Evolutionary conservation across 2,888 invertebrate genomes (phyloP).

Genomic region (Archips crataeganus): DNA sequence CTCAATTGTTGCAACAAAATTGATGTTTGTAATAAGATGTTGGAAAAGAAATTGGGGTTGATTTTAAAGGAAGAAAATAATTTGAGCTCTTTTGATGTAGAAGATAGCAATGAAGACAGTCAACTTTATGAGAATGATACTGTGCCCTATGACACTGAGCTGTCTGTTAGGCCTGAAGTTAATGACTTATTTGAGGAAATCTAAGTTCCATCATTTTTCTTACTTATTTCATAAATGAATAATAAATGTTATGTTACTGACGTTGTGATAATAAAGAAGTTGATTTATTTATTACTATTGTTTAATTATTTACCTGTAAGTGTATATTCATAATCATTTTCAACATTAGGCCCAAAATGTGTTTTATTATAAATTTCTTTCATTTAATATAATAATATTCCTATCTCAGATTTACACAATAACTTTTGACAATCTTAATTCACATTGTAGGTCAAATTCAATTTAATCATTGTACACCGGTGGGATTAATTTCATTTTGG

Average conservation of each 20-base stretch:
- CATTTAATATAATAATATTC: slow-evolving; percentile 46
- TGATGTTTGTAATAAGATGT: slow-evolving; percentile 61
- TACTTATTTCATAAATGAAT: slow-evolving; percentile 8
- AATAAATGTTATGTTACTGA: neutral
- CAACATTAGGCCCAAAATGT: slow-evolving; percentile 35
- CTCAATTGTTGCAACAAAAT: slow-evolving; percentile 62
- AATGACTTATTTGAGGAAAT: slow-evolving; percentile 80
- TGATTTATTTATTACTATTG: slow-evolving; percentile 16
- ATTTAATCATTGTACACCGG: slow-evolving; percentile 70
- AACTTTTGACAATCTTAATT: slow-evolving; percentile 72
- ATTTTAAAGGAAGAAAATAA: slow-evolving; percentile 73
- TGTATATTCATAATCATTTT: slow-evolving; percentile 36
- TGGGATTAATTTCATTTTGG: slow-evolving; percentile 74
- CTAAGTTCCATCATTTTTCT: slow-evolving; percentile 49
- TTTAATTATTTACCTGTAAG: slow-evolving; percentile 30
- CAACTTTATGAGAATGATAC: slow-evolving; percentile 79
- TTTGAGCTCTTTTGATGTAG: slow-evolving; percentile 64
- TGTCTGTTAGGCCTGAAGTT: slow-evolving; percentile 69
- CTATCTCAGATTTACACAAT: slow-evolving; percentile 76
- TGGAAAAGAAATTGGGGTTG: slow-evolving; percentile 64
- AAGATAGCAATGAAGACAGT: slow-evolving; percentile 68
- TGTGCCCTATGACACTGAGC: slow-evolving; percentile 66
- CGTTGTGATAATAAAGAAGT: slow-evolving; percentile 24
- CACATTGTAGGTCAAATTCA: slow-evolving; percentile 51
- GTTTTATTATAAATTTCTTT: slow-evolving; percentile 28